Percentiles rank a stretch among this genome's conserved stretches.
Evolutionary conservation across 1,140 invertebrate species (phyloP).

Genomic region (Pogonognathellus flavescens): DNA sequence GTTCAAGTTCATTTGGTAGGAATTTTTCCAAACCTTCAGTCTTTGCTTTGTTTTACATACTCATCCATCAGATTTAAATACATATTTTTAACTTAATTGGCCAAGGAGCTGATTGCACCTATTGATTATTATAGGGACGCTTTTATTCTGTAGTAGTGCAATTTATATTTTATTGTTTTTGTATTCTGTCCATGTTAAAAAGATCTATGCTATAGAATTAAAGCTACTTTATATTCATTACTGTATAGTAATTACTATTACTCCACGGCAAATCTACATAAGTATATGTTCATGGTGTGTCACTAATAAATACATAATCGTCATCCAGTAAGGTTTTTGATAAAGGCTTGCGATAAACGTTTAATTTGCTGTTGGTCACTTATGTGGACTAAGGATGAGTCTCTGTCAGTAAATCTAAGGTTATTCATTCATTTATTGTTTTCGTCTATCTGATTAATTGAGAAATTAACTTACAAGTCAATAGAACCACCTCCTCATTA

Average conservation of each 20-base stretch:
- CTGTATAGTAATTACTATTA: not conserved
- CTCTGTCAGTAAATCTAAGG: not conserved
- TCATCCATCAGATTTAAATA: not conserved
- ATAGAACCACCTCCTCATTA: not conserved
- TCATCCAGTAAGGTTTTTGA: no score
- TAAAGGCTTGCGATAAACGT: not conserved
- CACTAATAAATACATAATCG: no score
- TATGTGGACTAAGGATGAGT: constrained; percentile 3
- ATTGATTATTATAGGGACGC: constrained; percentile 27
- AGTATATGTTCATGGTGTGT: not conserved
- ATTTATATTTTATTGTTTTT: no score
- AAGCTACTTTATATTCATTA: no score
- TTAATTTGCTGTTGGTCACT: not conserved
- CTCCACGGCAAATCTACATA: no score
- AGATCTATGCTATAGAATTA: no score
- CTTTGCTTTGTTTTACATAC: not conserved
- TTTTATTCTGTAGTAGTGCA: no score
- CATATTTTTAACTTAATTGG: constrained; percentile 23
- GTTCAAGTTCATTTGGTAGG: constrained; percentile 35
- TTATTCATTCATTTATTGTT: not conserved
- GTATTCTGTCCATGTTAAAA: no score
- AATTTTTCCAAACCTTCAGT: not conserved
- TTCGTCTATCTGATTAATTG: not conserved
- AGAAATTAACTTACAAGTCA: constrained; percentile 24
- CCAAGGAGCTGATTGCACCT: constrained; percentile 25